phyloP scores from a whole-genome alignment of 2,888 invertebrate genomes.

The Physocephala rufipes region DNA sequence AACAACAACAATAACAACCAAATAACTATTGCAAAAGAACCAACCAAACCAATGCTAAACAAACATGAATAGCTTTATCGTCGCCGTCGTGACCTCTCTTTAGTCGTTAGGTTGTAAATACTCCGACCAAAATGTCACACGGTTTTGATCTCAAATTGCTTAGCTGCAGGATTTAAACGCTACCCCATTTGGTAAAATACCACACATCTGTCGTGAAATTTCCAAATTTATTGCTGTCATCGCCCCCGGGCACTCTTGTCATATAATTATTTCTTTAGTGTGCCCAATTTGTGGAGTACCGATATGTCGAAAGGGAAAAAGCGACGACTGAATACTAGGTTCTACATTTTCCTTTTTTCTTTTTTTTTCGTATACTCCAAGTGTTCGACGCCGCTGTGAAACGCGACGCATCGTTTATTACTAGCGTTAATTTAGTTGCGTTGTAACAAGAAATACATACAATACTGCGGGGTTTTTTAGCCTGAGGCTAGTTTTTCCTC shows the following conservation, averaged over 20 bases:
- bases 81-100: background rate
- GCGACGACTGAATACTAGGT: slow-evolving; percentile 33
- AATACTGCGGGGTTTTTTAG: slow-evolving; percentile 3
- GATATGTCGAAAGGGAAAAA: slow-evolving; percentile 2
- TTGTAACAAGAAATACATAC: slow-evolving; percentile 14
- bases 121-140: slow-evolving; percentile 3
- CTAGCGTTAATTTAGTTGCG: background rate
- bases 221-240: slow-evolving; percentile 17
- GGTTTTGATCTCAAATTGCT: background rate
- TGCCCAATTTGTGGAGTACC: slow-evolving; percentile 31
- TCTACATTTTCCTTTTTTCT: slow-evolving; percentile 26
- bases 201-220: slow-evolving; percentile 42
- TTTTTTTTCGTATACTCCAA: too few relatives aligned
- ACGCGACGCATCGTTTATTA: background rate
- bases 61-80: too few relatives aligned
- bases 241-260: slow-evolving; percentile 35
- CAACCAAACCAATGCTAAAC: too few relatives aligned
- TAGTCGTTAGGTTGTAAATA: slow-evolving; percentile 23
- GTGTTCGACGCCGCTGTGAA: too few relatives aligned
- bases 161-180: background rate
- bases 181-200: slow-evolving; percentile 20
- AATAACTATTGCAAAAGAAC: too few relatives aligned
- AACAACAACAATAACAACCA: background rate
- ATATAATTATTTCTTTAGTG: slow-evolving; percentile 42
- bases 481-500: slow-evolving; percentile 25